Evolutionary conservation across 1,140 invertebrate species (phyloP).

Genomic region (Antheraea mylitta): DNA sequence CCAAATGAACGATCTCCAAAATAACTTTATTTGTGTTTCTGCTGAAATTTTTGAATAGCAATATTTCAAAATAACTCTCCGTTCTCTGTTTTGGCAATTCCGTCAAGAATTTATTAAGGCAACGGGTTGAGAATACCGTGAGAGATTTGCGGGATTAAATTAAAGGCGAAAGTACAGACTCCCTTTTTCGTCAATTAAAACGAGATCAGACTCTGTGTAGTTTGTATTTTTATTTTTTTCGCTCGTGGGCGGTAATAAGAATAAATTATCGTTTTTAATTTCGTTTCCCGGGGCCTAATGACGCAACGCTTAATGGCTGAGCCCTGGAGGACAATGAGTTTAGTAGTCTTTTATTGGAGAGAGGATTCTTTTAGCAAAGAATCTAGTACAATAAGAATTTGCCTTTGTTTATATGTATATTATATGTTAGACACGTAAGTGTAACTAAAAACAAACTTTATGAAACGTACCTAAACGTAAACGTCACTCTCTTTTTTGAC

Average conservation of each 20-base stretch:
- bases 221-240: conserved; percentile 13
- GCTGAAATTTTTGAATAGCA: conserved; percentile 1
- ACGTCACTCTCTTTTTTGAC: no score
- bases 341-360: no score
- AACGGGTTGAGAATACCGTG: conserved; percentile 12
- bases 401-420: no score
- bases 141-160: conserved; percentile 42
- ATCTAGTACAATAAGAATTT: no score
- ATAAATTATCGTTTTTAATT: conserved; percentile 66
- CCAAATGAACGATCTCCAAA: neutral
- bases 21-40: neutral
- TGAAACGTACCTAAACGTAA: no score
- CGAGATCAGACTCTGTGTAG: conserved; percentile 38
- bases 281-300: no score
- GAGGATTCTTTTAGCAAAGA: no score
- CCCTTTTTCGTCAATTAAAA: conserved; percentile 43
- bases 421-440: no score
- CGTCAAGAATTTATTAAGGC: conserved; percentile 19
- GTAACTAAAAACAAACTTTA: no score
- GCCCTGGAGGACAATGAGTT: no score
- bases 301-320: no score
- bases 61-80: conserved; percentile 15
- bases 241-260: conserved; percentile 38
- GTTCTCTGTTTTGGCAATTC: conserved; percentile 8
- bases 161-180: conserved; percentile 30